Base-by-base conservation (phyloP, 1,140 invertebrate species). In the Formica selysi region DNA sequence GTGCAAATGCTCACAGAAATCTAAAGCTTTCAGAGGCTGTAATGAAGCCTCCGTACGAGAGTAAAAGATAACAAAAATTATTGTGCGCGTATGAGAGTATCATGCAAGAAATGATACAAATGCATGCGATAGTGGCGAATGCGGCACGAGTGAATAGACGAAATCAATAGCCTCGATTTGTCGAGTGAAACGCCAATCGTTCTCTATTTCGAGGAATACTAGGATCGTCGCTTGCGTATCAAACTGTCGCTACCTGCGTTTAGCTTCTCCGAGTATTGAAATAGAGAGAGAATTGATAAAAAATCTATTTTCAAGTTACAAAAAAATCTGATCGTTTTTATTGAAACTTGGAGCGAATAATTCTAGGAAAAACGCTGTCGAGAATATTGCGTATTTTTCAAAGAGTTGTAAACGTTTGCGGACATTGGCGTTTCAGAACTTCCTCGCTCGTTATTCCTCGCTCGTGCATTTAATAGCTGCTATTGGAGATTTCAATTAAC, bases 401-500 rank as follows among this genome's bases (percentile, higher is more conserved):
- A 44, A 71, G 3, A 59, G 36, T 59, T 32, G 2, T 41, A 70
- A 41, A 80, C 38, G 19, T 71, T 81, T 81, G 1, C n/a, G 38
- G 22, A 44, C n/a, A 13, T 22, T 22, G 41, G 13, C 29, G 3
- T 16, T 79, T 54, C 51, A 67, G n/a, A 51, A 29, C 38, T 65
- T 68, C 32, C 32, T 32, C 32, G 32, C 32, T 32, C 76, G 32
- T 68, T 76, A 54, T 11, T 59, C 13, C 48, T 48, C 41, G 78
- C 48, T 48, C 41, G 51, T 68, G 61, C 41, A 36, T 85, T 76
- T 76, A 57, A 65, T 68, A 51, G 19, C 79, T 64, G 74, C 61
- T 41, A 85, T 65, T 68, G 57, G 41, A 38, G 22, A 61, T 79
- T 85, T 81, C 38, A 44, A 84, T 84, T 68, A 80, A 86, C 16